A percentile compares a stretch with the other conserved stretches of the same genome.
These are phyloP conservation scores for Chouioia cunea DNA, from an alignment of 2,888 invertebrate species.

Conservation along the genomic window DNA sequence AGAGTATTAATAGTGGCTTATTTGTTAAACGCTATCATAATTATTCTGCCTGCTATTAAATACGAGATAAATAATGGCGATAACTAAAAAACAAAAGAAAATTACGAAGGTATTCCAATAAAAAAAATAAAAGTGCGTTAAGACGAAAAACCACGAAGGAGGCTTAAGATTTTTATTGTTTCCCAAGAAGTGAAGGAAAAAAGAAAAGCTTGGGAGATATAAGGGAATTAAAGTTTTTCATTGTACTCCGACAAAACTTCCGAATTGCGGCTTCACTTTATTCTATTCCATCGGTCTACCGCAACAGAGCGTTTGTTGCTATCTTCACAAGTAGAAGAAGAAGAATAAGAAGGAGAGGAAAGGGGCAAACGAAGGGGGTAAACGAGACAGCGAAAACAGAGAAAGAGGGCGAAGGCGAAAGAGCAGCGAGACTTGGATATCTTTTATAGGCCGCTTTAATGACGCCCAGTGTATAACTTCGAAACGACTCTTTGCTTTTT, in stretches of 20 bases:
- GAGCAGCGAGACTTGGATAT: slow-evolving; percentile 43
- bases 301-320: slow-evolving; percentile 46
- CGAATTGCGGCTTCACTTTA: slow-evolving; percentile 41
- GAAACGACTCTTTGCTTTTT: slow-evolving; percentile 58
- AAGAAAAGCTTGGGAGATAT: slow-evolving; percentile 24
- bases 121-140: background rate
- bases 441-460: slow-evolving; percentile 60
- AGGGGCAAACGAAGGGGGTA: no score
- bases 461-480: slow-evolving; percentile 57
- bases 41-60: no score
- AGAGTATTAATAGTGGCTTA: no score
- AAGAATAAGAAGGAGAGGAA: no score
- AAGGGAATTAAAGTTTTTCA: slow-evolving; percentile 47
- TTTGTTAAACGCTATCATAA: no score
- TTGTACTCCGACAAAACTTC: slow-evolving; percentile 42
- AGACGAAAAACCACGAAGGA: slow-evolving; percentile 32
- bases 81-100: no score
- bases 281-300: slow-evolving; percentile 39
- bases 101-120: no score
- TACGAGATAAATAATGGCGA: no score
- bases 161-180: slow-evolving; percentile 40
- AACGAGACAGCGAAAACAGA: background rate
- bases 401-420: slow-evolving; percentile 9
- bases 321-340: slow-evolving; percentile 25
- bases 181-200: background rate